Conservation (phyloP, 1,140 invertebrate species). For the Zophobas morio region DNA sequence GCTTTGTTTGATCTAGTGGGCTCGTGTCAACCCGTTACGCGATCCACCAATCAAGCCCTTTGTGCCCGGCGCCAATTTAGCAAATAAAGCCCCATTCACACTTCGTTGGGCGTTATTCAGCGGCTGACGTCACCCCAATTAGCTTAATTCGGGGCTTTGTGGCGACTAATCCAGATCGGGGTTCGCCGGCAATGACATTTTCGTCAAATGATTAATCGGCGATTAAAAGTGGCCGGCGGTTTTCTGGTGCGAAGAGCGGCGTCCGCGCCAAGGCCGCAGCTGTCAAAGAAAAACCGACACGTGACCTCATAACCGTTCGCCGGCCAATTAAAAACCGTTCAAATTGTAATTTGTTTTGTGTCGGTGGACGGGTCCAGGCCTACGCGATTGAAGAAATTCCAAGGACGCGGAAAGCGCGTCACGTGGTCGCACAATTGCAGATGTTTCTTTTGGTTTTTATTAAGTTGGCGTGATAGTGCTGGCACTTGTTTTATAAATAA, state of each 20-base stretch:
- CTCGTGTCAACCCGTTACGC: slow-evolving; percentile 7
- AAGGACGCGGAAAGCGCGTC: slow-evolving; percentile 6
- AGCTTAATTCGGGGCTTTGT: neutral
- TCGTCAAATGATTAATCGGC: slow-evolving; percentile 24
- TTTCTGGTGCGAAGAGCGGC: slow-evolving; percentile 35
- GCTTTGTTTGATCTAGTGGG: slow-evolving; percentile 11
- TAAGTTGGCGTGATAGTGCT: slow-evolving; percentile 20
- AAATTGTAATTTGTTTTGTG: slow-evolving; percentile 16
- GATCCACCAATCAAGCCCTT: slow-evolving; percentile 3
- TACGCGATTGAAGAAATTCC: neutral
- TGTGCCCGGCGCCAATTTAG: neutral
- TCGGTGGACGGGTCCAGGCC: slow-evolving; percentile 13
- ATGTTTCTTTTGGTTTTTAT: slow-evolving; percentile 15
- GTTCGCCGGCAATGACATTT: slow-evolving; percentile 17
- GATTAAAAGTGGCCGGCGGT: slow-evolving; percentile 15
- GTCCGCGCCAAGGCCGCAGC: slow-evolving; percentile 4
- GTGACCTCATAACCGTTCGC: slow-evolving; percentile 24
- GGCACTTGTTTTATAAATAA: slow-evolving; percentile 23
- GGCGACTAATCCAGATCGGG: slow-evolving; percentile 6
- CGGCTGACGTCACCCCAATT: slow-evolving; percentile 13
- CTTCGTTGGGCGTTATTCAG: slow-evolving; percentile 14
- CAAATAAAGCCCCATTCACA: slow-evolving; percentile 31
- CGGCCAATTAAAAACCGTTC: slow-evolving; percentile 35
- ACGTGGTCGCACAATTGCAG: slow-evolving; percentile 6
- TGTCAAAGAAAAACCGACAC: slow-evolving; percentile 22